These are phyloP conservation scores for Dendronephthya gigantea DNA, from an alignment of 64 coral and sea anemone species.

Conservation along the genomic window DNA sequence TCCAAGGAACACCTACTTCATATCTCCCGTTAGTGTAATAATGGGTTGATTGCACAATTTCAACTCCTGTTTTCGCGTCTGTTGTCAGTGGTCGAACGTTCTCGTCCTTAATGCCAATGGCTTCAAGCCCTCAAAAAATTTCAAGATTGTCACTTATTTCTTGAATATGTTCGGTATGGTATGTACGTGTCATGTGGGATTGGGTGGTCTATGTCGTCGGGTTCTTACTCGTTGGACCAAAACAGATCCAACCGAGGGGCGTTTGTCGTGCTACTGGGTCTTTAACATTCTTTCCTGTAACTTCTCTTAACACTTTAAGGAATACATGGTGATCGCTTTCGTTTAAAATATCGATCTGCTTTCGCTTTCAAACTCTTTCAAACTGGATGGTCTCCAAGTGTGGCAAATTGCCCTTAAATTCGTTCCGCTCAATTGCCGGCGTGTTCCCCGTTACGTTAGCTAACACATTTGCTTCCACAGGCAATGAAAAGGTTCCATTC, in stretches of 20 bases:
- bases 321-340: slow-evolving; percentile 46
- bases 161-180: neutral
- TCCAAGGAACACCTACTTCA: slow-evolving; percentile 43
- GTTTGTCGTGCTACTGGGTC: slow-evolving; percentile 19
- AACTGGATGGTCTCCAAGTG: slow-evolving; percentile 36
- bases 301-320: slow-evolving; percentile 37
- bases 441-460: slow-evolving; percentile 42
- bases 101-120: slow-evolving; percentile 31
- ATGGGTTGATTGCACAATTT: neutral
- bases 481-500: slow-evolving; percentile 21
- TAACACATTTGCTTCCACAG: slow-evolving; percentile 43
- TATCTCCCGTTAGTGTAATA: slow-evolving; percentile 13
- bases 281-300: neutral
- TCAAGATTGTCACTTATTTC: neutral
- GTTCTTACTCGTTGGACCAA: slow-evolving; percentile 34
- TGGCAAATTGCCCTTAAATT: slow-evolving; percentile 37
- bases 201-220: neutral
- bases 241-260: slow-evolving; percentile 12
- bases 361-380: neutral
- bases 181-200: slow-evolving; percentile 33
- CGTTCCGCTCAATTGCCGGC: slow-evolving; percentile 34
- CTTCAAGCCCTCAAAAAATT: slow-evolving; percentile 27
- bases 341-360: slow-evolving; percentile 18
- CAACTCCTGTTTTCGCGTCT: slow-evolving; percentile 8
- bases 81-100: neutral